phyloP scores from a whole-genome alignment of 2,888 invertebrate species.

The Lymantria dispar region DNA sequence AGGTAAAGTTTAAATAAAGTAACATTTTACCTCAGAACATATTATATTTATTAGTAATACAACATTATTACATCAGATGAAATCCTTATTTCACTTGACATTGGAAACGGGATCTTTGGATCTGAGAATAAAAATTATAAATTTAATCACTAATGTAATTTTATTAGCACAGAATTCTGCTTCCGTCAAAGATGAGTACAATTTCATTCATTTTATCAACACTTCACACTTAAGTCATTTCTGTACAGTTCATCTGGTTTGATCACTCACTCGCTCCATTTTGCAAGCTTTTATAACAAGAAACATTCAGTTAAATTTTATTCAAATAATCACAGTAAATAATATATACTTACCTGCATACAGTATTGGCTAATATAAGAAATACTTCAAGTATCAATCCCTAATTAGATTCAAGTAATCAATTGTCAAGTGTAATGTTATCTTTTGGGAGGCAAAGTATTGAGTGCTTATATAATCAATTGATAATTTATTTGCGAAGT shows the following conservation, averaged over 20 bases:
- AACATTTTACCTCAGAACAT: neutral
- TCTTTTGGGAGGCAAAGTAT: neutral
- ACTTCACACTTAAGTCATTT: conserved; percentile 60
- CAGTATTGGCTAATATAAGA: conserved; percentile 5
- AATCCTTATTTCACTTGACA: conserved; percentile 31
- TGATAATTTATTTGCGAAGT: no score
- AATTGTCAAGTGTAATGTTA: neutral
- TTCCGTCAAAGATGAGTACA: conserved; percentile 34
- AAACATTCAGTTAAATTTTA: conserved; percentile 52
- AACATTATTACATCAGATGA: conserved; percentile 10
- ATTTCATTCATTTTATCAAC: conserved; percentile 43
- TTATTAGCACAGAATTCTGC: conserved; percentile 58
- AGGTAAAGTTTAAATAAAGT: neutral
- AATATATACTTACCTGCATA: conserved; percentile 45
- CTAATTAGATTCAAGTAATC: neutral
- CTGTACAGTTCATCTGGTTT: conserved; percentile 49
- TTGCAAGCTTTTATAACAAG: conserved; percentile 77
- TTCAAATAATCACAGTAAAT: conserved; percentile 19
- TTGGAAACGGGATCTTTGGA: conserved; percentile 67
- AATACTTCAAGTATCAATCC: conserved; percentile 7
- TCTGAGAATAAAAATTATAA: conserved; percentile 65
- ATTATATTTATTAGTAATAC: conserved; percentile 14
- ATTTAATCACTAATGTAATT: conserved; percentile 48
- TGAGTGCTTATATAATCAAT: neutral
- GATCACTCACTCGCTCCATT: conserved; percentile 69